Conservation (phyloP, 2,113 vertebrate genomes). For the Aegotheles bennettii region DNA sequence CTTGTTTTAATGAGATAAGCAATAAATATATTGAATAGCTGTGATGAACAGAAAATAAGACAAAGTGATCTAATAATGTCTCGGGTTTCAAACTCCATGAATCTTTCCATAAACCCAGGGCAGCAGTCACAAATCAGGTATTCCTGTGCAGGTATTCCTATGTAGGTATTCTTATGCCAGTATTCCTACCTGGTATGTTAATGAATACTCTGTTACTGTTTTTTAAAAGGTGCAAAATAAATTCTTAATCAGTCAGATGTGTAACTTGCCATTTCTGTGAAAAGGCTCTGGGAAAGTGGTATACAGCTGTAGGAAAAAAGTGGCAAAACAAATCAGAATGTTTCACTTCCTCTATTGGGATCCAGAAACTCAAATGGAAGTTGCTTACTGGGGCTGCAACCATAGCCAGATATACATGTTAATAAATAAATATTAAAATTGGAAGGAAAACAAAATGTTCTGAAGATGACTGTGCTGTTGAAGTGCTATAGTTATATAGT, state of each 20-base stretch:
- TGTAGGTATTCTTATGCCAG: no score
- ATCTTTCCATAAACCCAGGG: neutral
- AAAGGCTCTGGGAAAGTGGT: neutral
- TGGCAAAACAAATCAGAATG: neutral
- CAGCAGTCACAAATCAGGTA: neutral
- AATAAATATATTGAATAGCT: neutral
- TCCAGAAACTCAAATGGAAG: neutral
- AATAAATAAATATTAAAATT: neutral
- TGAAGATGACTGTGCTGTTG: neutral
- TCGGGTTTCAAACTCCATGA: neutral
- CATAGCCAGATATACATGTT: neutral
- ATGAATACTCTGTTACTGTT: neutral
- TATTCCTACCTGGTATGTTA: neutral
- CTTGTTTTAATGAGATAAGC: neutral
- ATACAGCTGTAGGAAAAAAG: neutral
- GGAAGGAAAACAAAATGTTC: neutral
- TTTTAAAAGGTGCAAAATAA: neutral
- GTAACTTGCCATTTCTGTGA: neutral
- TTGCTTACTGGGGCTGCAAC: neutral
- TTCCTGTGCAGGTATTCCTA: neutral
- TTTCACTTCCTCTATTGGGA: neutral
- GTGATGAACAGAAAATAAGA: neutral
- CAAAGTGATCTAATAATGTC: neutral
- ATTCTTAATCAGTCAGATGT: neutral
- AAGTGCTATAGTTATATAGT: neutral